Percentiles rank a stretch among this genome's conserved stretches.
These are phyloP conservation scores for Fulica atra DNA, from an alignment of 2,113 vertebrate species.

Conservation along the genomic window DNA sequence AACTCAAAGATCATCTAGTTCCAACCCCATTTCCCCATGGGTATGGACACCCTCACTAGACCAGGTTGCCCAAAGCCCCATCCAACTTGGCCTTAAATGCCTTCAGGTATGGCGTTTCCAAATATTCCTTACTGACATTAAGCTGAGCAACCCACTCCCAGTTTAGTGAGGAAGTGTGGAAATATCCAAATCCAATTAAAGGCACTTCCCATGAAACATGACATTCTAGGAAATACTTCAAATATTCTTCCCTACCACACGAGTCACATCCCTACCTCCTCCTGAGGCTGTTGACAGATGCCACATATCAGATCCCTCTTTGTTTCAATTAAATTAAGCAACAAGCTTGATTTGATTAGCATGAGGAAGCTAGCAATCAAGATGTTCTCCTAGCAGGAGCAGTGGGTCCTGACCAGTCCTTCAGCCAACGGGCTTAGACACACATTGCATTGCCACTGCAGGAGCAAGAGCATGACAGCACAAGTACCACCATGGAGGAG, in stretches of 20 bases:
- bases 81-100: too few relatives aligned
- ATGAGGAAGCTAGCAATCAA: background rate
- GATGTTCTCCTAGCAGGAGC: background rate
- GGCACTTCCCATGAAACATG: background rate
- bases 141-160: background rate
- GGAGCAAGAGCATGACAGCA: background rate
- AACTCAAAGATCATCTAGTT: too few relatives aligned
- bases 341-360: background rate
- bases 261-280: background rate
- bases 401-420: background rate
- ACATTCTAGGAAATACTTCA: background rate
- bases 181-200: background rate
- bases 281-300: background rate
- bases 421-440: background rate
- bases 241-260: background rate
- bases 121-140: background rate
- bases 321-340: conserved; percentile 15
- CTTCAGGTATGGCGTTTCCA: too few relatives aligned
- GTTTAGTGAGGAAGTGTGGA: background rate
- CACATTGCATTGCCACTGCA: rapidly evolving
- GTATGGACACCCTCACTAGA: too few relatives aligned
- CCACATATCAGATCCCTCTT: background rate
- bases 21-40: too few relatives aligned
- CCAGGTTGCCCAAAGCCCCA: too few relatives aligned
- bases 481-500: background rate